These are phyloP conservation scores for Sapajus apella DNA, from an alignment of 2,113 vertebrate species.

Conservation along the genomic window DNA sequence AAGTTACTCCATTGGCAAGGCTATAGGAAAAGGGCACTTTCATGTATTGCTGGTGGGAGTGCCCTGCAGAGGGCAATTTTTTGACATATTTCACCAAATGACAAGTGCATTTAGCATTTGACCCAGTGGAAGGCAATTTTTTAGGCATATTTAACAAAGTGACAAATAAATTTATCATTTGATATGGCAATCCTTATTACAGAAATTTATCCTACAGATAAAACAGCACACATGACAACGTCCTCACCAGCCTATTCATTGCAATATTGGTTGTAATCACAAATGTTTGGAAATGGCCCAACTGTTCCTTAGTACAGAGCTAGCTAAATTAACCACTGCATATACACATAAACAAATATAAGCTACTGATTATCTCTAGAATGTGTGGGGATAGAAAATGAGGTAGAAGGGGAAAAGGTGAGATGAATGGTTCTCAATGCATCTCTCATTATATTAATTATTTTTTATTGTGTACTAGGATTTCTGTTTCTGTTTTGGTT, in stretches of 20 bases:
- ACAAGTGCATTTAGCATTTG: background rate
- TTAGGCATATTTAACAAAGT: constrained; percentile 41
- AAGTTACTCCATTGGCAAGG: background rate
- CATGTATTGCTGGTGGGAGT: background rate
- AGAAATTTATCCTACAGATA: background rate
- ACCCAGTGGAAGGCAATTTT: background rate
- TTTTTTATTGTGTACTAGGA: background rate
- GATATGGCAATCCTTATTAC: background rate
- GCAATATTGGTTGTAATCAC: background rate
- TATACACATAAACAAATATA: background rate
- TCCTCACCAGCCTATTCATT: background rate
- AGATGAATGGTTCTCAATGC: background rate
- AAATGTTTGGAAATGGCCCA: background rate
- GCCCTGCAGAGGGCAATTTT: background rate
- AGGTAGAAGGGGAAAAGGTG: background rate
- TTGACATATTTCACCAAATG: background rate
- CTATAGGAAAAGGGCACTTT: background rate
- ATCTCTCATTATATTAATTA: background rate
- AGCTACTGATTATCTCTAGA: background rate
- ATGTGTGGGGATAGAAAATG: background rate
- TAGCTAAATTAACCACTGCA: background rate
- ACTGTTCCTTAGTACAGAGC: background rate
- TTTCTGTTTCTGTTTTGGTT: background rate
- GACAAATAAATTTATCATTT: background rate
- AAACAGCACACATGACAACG: background rate